Evolutionary conservation across 2,113 vertebrate genomes (phyloP).

Genomic region (Bambusicola thoracicus): DNA sequence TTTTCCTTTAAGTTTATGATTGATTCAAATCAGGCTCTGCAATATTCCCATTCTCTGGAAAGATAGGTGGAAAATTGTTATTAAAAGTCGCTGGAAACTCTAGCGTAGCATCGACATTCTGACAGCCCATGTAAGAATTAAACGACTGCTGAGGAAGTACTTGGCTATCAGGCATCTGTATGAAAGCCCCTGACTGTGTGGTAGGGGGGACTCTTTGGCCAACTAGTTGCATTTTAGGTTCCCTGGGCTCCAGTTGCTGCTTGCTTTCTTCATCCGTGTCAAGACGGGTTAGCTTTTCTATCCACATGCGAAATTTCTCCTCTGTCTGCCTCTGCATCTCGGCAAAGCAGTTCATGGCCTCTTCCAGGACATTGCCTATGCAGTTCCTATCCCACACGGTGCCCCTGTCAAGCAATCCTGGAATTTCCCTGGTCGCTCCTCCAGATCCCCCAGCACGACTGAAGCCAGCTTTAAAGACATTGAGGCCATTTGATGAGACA

Average conservation of each 20-base stretch:
- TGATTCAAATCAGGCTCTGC: conserved; percentile 79
- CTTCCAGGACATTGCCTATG: conserved; percentile 92
- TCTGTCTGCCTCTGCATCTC: conserved; percentile 94
- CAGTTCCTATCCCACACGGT: conserved; percentile 89
- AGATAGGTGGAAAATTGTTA: conserved; percentile 77
- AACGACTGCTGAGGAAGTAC: conserved; percentile 81
- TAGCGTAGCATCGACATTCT: conserved; percentile 72
- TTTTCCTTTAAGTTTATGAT: conserved; percentile 85
- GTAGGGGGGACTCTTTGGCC: conserved; percentile 76
- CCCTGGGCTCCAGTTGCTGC: conserved; percentile 83
- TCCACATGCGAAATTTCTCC: conserved; percentile 91
- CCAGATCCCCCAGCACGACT: conserved; percentile 87
- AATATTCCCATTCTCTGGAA: conserved; percentile 86
- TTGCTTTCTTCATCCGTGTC: conserved; percentile 89
- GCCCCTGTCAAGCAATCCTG: conserved; percentile 89
- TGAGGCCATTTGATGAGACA: conserved; percentile 93
- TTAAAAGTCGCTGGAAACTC: conserved; percentile 79
- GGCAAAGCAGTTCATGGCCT: conserved; percentile 92
- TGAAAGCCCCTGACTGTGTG: conserved; percentile 79
- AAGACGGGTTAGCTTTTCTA: conserved; percentile 90
- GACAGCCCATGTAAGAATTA: conserved; percentile 79
- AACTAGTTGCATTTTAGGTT: conserved; percentile 79
- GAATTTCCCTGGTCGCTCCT: conserved; percentile 86
- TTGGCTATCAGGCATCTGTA: conserved; percentile 82
- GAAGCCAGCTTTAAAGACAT: conserved; percentile 97